Base-by-base conservation (phyloP, 2,113 vertebrate species). In the Gallinago paraguaiae region DNA sequence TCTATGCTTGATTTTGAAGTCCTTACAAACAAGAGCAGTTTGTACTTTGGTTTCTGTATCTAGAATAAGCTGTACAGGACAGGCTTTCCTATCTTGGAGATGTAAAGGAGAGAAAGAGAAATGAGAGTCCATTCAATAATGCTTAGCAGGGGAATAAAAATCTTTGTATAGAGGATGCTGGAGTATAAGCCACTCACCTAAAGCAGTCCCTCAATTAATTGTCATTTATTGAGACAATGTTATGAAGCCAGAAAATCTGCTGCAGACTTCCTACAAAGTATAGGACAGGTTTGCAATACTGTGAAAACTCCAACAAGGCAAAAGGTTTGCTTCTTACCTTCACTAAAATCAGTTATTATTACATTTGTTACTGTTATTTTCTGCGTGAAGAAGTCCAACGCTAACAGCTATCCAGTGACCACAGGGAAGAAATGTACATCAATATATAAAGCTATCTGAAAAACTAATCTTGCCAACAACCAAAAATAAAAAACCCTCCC, bases 401-500 rank as follows among this genome's bases (percentile, higher is more conserved):
- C 53, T 35, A 70, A 33, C 16, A 87, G 54, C 68, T 70, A 56
- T 12, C 24, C 77, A 25, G 30, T 2, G 33, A 9, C 35, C 65
- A 39, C 20, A 17, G 25, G 53, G 41, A 56, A 90, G 30, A 78
- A 64, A 56, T 0, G 7, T 43, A 37, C 0, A 2, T 17, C 56
- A 10, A 13, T 13, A 53, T 5, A 64, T 17, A 53, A 81, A 86
- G 8, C 12, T 56, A 56, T 17, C 37, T 30, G 28, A 88, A 39
- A 78, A 78, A 88, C 43, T 56, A 39, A 82, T 82, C 65, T 88
- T 82, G 56, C 48, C 72, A 88, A 48, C 19, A 60, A 43, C 13
- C 9, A 39, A 37, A 27, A 41, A 14, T 60, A 37, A 10, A 1
- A 33, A 11, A 6, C 22, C 0, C 16, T 6, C 33, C 10, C 13